Evolutionary conservation across 2,888 invertebrate species (phyloP), one percentile per base, ranked within the genome.

Genomic region (Cacoxenus indagator): DNA sequence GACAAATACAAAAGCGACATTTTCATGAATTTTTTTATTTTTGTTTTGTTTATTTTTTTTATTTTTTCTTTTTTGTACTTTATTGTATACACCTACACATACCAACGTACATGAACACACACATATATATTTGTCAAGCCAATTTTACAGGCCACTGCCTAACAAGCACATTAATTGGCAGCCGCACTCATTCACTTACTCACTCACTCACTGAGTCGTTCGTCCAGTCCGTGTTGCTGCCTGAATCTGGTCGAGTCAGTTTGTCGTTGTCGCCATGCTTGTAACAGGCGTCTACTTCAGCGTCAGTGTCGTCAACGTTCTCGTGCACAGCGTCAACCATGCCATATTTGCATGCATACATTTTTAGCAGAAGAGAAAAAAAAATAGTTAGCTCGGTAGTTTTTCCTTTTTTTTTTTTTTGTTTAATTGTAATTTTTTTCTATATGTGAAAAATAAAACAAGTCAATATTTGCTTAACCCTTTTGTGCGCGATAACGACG

Each of bases 121-220:
- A 29, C 29, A n/a, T 57, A 26, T 77, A 82, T 80, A 78, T 82
- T 82, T 83, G 80, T 82, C 79, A 78, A 78, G 79, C 80, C 78
- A 84, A 84, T 83, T 83, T 83, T 83, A 82, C 84, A 83, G 82
- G 84, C 81, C 84, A 83, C 68, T 79, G 83, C 84, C 83, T 82
- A 84, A 83, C 84, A 83, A 84, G 83, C 84, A 81, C 84, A 84
- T 82, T 84, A 83, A 83, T 84, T 83, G 83, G 84, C 83, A 81
- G 78, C 78, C 69, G 71, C 76, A 64, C 37, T 69, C 69, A 51
- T 37, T 17, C 66, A 73, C 76, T 70, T 67, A 68, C 68, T 43
- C 55, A 51, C 67, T 51, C 9, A 19, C 51, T 37, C 37, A 37
- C 37, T 26, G 51, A 69, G 61, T 59, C 51, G 55, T 26, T 37